These are phyloP conservation scores for Tinamus major DNA, from an alignment of 2,797 vertebrate genomes.

Conservation along the genomic window DNA sequence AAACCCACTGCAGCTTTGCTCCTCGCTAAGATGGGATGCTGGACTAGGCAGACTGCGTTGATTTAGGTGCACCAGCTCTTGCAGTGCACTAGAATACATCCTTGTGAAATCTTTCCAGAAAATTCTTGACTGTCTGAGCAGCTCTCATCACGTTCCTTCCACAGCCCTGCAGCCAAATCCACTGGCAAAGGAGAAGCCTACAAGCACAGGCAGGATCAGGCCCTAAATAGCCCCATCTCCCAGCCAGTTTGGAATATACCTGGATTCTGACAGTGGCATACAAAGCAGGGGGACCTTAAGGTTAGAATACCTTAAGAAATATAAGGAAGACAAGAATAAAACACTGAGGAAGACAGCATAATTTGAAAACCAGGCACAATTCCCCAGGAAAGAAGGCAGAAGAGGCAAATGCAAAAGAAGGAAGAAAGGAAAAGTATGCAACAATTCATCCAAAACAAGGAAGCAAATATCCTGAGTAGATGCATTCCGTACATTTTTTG, in stretches of 20 bases:
- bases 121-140: fast-evolving
- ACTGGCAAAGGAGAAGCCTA: not conserved
- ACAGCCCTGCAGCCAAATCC: not conserved
- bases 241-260: not conserved
- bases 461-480: not conserved
- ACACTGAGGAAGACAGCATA: not conserved
- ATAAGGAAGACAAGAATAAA: not conserved
- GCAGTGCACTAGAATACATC: not conserved
- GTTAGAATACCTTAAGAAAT: no score
- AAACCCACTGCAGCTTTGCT: not conserved
- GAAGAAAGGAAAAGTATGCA: not conserved
- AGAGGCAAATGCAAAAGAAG: not conserved
- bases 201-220: not conserved
- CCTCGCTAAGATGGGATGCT: not conserved
- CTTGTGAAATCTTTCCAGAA: not conserved
- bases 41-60: not conserved
- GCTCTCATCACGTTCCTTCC: not conserved
- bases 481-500: not conserved
- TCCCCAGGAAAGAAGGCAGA: not conserved
- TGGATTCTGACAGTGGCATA: not conserved
- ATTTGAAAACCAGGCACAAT: not conserved
- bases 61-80: not conserved
- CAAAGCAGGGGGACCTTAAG: not conserved
- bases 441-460: not conserved
- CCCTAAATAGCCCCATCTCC: not conserved